A percentile compares a stretch with the other conserved stretches of the same genome.
phyloP scores from a whole-genome alignment of 2,888 invertebrate genomes.

The Chelonus formosanus region DNA sequence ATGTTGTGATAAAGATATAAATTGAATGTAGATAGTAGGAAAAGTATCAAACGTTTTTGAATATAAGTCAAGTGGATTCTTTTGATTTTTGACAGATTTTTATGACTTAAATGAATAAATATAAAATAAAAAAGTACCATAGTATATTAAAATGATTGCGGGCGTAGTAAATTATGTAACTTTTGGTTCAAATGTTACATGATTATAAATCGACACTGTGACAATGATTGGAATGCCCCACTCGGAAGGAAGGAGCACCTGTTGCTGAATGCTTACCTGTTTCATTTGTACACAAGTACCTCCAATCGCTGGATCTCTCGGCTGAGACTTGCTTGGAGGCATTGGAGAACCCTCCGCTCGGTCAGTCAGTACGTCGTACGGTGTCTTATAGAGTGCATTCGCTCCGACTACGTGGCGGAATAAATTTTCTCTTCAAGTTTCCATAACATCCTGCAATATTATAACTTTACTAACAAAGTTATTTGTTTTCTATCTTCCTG shows the following conservation, averaged over 20 bases:
- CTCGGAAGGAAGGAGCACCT: constrained; percentile 32
- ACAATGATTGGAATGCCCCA: constrained; percentile 8
- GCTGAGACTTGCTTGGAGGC: constrained; percentile 17
- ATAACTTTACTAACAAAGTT: not conserved
- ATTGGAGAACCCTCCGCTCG: constrained; percentile 22
- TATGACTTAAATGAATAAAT: too few relatives aligned
- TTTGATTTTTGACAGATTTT: too few relatives aligned
- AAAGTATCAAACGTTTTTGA: too few relatives aligned
- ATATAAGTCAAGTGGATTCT: too few relatives aligned
- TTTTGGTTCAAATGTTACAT: too few relatives aligned
- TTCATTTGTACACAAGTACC: constrained; percentile 46
- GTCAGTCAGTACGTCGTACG: constrained; percentile 49
- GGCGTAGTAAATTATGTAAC: too few relatives aligned
- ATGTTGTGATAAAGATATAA: too few relatives aligned
- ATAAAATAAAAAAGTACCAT: too few relatives aligned
- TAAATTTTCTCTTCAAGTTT: constrained; percentile 23
- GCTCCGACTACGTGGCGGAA: constrained; percentile 32
- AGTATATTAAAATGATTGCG: too few relatives aligned
- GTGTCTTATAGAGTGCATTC: constrained; percentile 45
- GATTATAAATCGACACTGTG: too few relatives aligned
- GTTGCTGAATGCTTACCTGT: constrained; percentile 54
- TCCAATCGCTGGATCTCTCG: constrained; percentile 36
- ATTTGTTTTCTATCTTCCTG: not conserved
- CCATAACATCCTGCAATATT: not conserved
- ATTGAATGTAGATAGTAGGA: too few relatives aligned